A percentile compares a stretch with the other conserved stretches of the same genome.
phyloP scores from a whole-genome alignment of 2,797 vertebrate species.

The Poeciliopsis gracilis region DNA sequence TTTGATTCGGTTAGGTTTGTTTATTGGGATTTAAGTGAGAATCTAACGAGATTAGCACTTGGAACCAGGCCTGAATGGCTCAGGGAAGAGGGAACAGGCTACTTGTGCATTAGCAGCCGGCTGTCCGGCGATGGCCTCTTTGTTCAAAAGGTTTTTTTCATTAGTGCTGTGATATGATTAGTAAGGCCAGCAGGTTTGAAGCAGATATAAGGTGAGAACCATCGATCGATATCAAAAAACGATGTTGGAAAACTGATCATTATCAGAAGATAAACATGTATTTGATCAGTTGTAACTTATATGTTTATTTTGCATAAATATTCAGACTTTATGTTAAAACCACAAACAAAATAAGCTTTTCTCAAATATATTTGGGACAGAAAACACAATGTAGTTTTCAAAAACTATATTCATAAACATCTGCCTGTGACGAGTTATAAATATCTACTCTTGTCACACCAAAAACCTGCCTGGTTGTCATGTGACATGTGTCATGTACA shows the following conservation, averaged over 20 bases:
- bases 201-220: slow-evolving; percentile 25
- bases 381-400: not conserved
- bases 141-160: slow-evolving; percentile 64
- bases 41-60: slow-evolving; percentile 63
- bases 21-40: slow-evolving; percentile 72
- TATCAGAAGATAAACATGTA: not conserved
- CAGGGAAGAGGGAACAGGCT: slow-evolving; percentile 41
- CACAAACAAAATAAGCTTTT: no score
- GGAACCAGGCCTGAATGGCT: slow-evolving; percentile 40
- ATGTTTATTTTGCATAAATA: not conserved
- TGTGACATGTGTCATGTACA: not conserved
- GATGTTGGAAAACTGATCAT: no score
- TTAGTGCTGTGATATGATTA: slow-evolving; percentile 60
- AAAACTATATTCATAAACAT: not conserved
- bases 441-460: not conserved
- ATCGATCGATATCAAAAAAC: not conserved
- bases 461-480: not conserved
- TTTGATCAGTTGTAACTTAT: not conserved
- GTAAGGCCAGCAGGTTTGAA: slow-evolving; percentile 37
- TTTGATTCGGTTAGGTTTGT: slow-evolving; percentile 65
- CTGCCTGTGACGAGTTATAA: not conserved
- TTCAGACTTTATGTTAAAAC: not conserved
- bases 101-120: slow-evolving; percentile 44
- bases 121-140: slow-evolving; percentile 25
- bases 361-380: not conserved